phyloP scores from a whole-genome alignment of 2,113 vertebrate genomes.

The Elanoides forficatus region DNA sequence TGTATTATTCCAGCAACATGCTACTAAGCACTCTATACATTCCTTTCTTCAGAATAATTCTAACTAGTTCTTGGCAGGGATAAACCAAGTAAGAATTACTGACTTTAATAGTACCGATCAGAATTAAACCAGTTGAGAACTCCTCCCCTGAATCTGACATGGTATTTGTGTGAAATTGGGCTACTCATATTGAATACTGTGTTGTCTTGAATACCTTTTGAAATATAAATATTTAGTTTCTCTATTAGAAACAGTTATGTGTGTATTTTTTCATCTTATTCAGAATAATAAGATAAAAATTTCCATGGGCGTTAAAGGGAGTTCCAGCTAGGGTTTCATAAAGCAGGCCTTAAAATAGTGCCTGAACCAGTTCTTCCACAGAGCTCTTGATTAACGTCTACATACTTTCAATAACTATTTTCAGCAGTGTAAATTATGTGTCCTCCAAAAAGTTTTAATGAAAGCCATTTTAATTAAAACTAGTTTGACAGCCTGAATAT shows the following conservation, averaged over 20 bases:
- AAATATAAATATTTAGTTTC: neutral
- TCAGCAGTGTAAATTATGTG: constrained; percentile 46
- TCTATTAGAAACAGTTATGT: neutral
- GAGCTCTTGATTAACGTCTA: constrained; percentile 53
- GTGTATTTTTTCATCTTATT: neutral
- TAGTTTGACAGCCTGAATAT: constrained; percentile 52
- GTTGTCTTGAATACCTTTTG: neutral
- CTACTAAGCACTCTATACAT: constrained; percentile 36
- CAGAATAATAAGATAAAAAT: neutral
- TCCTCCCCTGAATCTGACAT: neutral
- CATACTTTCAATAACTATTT: constrained; percentile 33
- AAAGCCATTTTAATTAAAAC: constrained; percentile 64
- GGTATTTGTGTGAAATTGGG: neutral
- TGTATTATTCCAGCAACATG: constrained; percentile 31
- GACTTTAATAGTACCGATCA: constrained; percentile 11
- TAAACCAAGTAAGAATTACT: neutral
- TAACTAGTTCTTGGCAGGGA: neutral
- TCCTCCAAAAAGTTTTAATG: constrained; percentile 44
- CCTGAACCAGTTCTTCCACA: constrained; percentile 41
- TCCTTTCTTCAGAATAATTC: constrained; percentile 29
- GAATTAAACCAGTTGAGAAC: neutral
- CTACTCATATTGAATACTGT: neutral
- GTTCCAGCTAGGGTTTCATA: neutral
- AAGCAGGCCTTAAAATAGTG: constrained; percentile 57
- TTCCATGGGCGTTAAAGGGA: neutral